phyloP scores from a whole-genome alignment of 2,888 invertebrate species.

The Amphiduros pacificus region DNA sequence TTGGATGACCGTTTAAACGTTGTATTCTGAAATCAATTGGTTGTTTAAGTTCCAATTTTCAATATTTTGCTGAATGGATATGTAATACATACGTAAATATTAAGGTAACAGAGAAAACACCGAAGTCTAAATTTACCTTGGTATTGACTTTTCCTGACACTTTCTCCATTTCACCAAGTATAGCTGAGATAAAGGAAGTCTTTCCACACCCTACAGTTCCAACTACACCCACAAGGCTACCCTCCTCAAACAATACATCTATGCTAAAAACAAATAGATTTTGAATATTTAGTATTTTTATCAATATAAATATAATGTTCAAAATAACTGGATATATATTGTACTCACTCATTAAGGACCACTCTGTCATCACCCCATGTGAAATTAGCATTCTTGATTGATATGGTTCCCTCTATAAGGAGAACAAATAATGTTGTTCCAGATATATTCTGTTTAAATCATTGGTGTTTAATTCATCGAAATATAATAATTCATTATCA shows the following conservation, averaged over 20 bases:
- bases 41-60: no score
- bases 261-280: slow-evolving; percentile 64
- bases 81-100: no score
- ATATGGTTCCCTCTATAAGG: slow-evolving; percentile 26
- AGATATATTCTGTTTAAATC: no score
- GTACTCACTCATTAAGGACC: slow-evolving; percentile 18
- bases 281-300: neutral
- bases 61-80: no score
- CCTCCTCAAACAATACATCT: slow-evolving; percentile 71
- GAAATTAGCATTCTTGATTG: slow-evolving; percentile 33
- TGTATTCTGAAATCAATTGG: no score
- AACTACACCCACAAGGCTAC: slow-evolving; percentile 79
- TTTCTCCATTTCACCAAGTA: slow-evolving; percentile 89
- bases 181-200: slow-evolving; percentile 69
- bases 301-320: neutral
- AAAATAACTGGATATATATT: neutral
- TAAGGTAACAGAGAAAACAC: no score
- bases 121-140: slow-evolving; percentile 46
- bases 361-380: slow-evolving; percentile 34
- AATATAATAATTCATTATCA: no score
- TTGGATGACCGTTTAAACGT: no score
- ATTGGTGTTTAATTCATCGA: no score
- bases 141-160: slow-evolving; percentile 73
- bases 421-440: no score
- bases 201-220: slow-evolving; percentile 88